Conservation (phyloP, 2,797 vertebrate genomes). For the Myripristis murdjan region DNA sequence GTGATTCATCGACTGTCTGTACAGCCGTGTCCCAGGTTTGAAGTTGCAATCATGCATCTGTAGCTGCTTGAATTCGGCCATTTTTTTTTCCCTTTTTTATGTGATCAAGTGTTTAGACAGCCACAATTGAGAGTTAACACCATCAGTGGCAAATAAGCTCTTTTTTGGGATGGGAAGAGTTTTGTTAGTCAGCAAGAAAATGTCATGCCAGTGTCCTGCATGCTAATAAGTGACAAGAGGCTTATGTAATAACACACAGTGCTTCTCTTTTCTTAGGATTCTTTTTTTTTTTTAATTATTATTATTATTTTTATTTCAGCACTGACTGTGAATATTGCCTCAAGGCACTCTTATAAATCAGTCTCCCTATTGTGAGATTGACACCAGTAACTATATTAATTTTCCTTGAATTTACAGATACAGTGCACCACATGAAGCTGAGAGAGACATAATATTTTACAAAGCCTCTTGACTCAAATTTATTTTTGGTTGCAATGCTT, state of each 20-base stretch:
- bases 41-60: slow-evolving; percentile 19
- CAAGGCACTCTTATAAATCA: not conserved
- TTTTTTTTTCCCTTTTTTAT: too few species aligned
- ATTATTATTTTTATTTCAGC: too few species aligned
- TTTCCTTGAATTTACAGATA: not conserved
- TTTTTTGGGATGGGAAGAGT: rapidly evolving
- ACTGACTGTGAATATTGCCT: not conserved
- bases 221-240: not conserved
- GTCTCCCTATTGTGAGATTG: not conserved
- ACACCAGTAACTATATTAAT: slow-evolving; percentile 21
- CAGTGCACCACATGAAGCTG: not conserved
- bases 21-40: slow-evolving; percentile 18
- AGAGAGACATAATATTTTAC: not conserved
- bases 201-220: not conserved
- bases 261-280: not conserved
- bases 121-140: not conserved
- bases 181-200: not conserved
- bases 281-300: slow-evolving; percentile 8
- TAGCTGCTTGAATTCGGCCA: slow-evolving; percentile 23
- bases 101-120: too few species aligned
- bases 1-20: slow-evolving; percentile 46
- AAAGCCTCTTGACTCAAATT: slow-evolving; percentile 14
- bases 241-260: not conserved
- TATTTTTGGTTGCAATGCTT: slow-evolving; percentile 6
- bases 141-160: slow-evolving; percentile 1